These are phyloP conservation scores for Apogon hyalosoma DNA, from an alignment of 2,797 vertebrate species.

Conservation along the genomic window DNA sequence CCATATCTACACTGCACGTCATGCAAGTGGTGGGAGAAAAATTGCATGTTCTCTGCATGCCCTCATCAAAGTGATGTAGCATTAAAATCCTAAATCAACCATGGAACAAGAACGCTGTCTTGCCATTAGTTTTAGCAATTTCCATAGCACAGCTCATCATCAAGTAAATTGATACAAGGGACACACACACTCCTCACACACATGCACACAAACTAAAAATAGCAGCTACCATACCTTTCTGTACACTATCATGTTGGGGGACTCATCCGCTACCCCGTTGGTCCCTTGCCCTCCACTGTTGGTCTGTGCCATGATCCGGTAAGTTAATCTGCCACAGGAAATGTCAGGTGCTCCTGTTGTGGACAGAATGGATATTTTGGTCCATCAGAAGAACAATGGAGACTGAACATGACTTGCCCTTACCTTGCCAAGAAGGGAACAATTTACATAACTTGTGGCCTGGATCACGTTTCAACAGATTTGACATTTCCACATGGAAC, in stretches of 20 bases:
- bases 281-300: conserved; percentile 93
- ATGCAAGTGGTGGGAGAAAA: conserved; percentile 28
- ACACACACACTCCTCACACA: conserved; percentile 22
- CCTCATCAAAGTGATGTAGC: conserved; percentile 39
- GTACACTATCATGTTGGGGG: conserved; percentile 97
- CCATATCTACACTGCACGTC: conserved; percentile 19
- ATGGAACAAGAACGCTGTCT: conserved; percentile 37
- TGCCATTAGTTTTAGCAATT: conserved; percentile 51
- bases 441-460: conserved; percentile 44
- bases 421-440: conserved; percentile 33
- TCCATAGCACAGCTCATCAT: conserved; percentile 48
- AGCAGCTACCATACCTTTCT: conserved; percentile 90
- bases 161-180: conserved; percentile 56
- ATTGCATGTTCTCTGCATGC: conserved; percentile 30
- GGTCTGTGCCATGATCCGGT: conserved; percentile 94
- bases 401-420: conserved; percentile 31
- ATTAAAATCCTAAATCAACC: conserved; percentile 49
- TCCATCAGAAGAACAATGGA: conserved; percentile 49
- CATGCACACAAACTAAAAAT: conserved; percentile 63
- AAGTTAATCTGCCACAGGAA: conserved; percentile 71
- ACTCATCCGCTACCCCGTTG: conserved; percentile 95
- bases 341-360: conserved; percentile 81
- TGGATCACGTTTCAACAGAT: conserved; percentile 36
- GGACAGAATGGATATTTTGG: conserved; percentile 64
- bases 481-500: conserved; percentile 51